Evolutionary conservation across 2,797 vertebrate genomes (phyloP), one percentile per base, ranked within the genome.

Genomic region (Hydrolagus colliei): DNA sequence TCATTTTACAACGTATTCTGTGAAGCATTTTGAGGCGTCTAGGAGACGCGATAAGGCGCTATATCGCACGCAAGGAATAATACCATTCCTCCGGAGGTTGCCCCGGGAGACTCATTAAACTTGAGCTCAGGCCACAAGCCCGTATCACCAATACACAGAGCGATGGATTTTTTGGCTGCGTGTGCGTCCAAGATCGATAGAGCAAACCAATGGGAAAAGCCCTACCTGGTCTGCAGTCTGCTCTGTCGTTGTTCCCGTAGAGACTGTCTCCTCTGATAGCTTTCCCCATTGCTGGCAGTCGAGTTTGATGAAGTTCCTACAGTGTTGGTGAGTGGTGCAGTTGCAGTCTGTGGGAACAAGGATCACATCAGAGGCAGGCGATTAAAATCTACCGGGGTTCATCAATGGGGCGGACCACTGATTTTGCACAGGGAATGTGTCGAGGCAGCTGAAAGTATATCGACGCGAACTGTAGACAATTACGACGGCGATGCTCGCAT

Each of bases 261-360:
- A 9, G 27, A 84, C 41, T 68, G 35, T 84, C 11, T 84, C 79
- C n/a, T 68, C 65, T 67, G 79, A 71, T 20, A 84, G 65, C 5
- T 71, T 27, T 13, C 71, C 32, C 79, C 79, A 9, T 84, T 71
- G 65, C 32, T 84, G 79, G 16, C 79, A 84, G 9, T 98, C 96
- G 89, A 99, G 93, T 89, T 95, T 96, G 88, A 98, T 94, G 86
- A 94, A 94, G 88, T 89, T 90, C 89, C 92, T 91, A 89, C 97
- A 98, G 86, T 96, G 95, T 86, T 94, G 93, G 89, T 98, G 98
- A 88, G 96, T 97, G 62, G 96, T 98, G 92, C 97, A 98, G 87
- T 94, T 95, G 92, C 97, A 98, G 89, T 98, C 98, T 99, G 89
- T 52, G 84, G 72, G 0, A 0, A 86, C 16, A 27, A 90, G 87